phyloP scores from a whole-genome alignment of 1,140 invertebrate species.

The Tetramorium parvispinum region DNA sequence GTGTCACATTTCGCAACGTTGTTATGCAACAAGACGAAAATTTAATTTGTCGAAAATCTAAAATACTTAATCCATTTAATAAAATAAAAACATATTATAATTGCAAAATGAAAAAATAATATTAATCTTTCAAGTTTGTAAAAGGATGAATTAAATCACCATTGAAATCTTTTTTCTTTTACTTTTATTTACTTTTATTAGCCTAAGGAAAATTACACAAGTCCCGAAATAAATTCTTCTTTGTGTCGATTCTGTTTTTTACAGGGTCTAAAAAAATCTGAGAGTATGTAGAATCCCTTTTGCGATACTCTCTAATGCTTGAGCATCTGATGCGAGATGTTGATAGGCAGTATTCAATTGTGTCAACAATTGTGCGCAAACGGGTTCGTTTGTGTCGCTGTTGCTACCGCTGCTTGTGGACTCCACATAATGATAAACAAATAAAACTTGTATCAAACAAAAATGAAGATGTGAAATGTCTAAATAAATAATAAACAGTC shows the following conservation, averaged over 20 bases:
- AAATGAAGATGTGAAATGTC: not conserved
- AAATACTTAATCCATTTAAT: not conserved
- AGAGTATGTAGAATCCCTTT: not conserved
- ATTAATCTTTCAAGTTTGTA: not conserved
- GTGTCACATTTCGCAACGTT: not conserved
- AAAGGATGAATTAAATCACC: not conserved
- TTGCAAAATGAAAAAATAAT: not conserved
- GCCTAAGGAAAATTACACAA: not conserved
- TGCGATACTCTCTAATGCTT: constrained; percentile 81
- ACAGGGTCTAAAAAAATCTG: not conserved
- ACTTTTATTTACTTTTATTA: not conserved
- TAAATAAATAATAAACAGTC: not conserved
- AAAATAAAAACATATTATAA: not conserved
- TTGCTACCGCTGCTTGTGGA: constrained; percentile 83
- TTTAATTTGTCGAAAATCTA: not conserved
- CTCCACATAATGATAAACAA: constrained; percentile 73
- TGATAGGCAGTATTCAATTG: constrained; percentile 85
- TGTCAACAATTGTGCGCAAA: constrained; percentile 84
- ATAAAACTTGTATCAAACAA: not conserved
- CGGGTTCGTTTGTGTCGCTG: constrained; percentile 83
- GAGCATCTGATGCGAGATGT: constrained; percentile 84
- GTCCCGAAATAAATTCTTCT: not conserved
- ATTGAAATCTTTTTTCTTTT: too few species aligned
- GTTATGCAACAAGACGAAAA: not conserved
- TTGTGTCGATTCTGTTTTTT: not conserved